Evolutionary conservation across 2,113 vertebrate species (phyloP).

Genomic region (Myotis davidii): DNA sequence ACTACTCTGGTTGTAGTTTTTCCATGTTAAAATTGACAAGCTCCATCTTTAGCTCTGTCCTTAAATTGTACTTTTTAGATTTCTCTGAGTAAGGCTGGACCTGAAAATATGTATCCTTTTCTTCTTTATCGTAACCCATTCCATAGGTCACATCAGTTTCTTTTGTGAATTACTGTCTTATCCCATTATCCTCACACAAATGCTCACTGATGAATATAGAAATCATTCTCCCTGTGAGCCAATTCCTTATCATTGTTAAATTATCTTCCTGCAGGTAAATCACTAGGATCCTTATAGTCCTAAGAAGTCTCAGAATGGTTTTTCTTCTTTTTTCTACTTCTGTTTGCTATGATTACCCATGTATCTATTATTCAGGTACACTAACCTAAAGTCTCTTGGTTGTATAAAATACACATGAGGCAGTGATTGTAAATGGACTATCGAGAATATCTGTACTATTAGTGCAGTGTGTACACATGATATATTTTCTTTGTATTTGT

Average conservation of each 20-base stretch:
- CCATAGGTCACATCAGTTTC: background rate
- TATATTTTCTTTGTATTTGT: background rate
- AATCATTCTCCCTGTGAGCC: background rate
- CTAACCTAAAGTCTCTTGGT: background rate
- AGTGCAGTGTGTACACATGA: background rate
- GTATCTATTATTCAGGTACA: background rate
- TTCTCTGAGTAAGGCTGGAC: background rate
- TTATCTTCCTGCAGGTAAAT: slow-evolving; percentile 30
- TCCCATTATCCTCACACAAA: background rate
- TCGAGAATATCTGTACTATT: background rate
- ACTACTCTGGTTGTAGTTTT: background rate
- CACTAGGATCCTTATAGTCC: background rate
- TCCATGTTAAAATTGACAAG: slow-evolving; percentile 11
- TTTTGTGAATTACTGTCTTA: background rate
- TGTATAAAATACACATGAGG: background rate
- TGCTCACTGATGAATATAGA: background rate
- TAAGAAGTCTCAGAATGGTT: background rate
- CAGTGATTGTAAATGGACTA: background rate
- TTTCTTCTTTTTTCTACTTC: slow-evolving; percentile 24
- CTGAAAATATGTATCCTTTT: background rate
- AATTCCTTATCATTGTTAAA: background rate
- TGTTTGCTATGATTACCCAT: background rate
- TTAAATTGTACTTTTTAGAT: slow-evolving; percentile 39
- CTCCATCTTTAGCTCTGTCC: slow-evolving; percentile 35
- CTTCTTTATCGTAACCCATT: background rate